Evolutionary conservation across 2,797 vertebrate genomes (phyloP).

Genomic region (Siniperca undulata): DNA sequence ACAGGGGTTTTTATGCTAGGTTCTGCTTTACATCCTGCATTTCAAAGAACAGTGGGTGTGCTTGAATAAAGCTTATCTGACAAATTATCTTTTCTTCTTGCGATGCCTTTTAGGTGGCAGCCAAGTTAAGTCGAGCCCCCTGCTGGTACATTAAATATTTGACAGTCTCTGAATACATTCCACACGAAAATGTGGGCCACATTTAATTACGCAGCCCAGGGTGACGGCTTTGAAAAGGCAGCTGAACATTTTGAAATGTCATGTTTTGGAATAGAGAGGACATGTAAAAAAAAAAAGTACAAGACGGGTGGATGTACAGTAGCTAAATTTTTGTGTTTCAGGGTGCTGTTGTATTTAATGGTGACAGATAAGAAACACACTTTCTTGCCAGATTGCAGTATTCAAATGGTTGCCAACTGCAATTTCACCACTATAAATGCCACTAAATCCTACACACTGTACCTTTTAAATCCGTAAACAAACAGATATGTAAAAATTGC

Average conservation of each 20-base stretch:
- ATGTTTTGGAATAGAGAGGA: constrained; percentile 26
- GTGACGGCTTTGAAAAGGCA: constrained; percentile 31
- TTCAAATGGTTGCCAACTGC: no score
- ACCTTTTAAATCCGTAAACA: neutral
- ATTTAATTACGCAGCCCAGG: constrained; percentile 29
- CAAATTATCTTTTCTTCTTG: constrained; percentile 46
- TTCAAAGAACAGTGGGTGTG: constrained; percentile 42
- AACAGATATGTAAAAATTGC: no score
- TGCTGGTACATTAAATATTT: constrained; percentile 44
- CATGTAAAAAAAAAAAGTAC: neutral
- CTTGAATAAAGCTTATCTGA: constrained; percentile 47
- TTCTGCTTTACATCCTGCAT: constrained; percentile 25
- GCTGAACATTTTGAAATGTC: constrained; percentile 40
- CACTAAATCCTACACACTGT: no score
- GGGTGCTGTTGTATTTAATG: neutral
- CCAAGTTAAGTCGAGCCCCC: constrained; percentile 37
- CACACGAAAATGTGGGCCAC: constrained; percentile 13
- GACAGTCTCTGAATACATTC: constrained; percentile 44
- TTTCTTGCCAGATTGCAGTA: neutral
- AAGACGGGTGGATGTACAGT: neutral
- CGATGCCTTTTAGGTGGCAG: constrained; percentile 37
- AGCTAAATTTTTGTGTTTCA: neutral
- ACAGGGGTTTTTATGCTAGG: neutral
- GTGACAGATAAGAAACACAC: neutral
- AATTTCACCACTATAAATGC: no score